phyloP scores from a whole-genome alignment of 1,140 invertebrate species.

The Phymastichus coffea region DNA sequence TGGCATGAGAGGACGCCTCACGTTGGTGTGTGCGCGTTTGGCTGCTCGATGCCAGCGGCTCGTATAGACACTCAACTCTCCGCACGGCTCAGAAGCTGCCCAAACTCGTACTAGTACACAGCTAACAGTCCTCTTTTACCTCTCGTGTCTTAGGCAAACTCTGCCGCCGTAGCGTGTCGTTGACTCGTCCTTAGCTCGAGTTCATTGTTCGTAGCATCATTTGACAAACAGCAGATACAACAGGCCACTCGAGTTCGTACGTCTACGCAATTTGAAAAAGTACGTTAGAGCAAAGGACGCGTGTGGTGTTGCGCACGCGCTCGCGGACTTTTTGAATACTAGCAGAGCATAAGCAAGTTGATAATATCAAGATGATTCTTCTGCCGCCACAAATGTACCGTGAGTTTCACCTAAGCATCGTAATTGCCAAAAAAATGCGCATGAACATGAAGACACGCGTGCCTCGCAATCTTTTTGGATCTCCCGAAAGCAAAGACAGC shows the following conservation, averaged over 20 bases:
- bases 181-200: too few species aligned
- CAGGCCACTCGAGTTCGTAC: not conserved
- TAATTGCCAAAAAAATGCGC: conserved; percentile 40
- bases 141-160: too few species aligned
- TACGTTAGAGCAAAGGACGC: conserved; percentile 1
- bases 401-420: conserved; percentile 45
- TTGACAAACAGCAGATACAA: too few species aligned
- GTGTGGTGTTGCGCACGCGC: not conserved
- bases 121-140: not conserved
- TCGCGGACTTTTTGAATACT: not conserved
- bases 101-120: conserved; percentile 33
- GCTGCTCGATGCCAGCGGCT: not conserved
- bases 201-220: too few species aligned
- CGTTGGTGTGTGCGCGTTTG: not conserved
- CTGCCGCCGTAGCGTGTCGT: too few species aligned
- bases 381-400: conserved; percentile 47
- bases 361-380: too few species aligned
- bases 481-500: conserved; percentile 46
- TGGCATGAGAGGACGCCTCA: not conserved
- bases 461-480: conserved; percentile 49
- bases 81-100: conserved; percentile 38
- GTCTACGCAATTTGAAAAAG: not conserved
- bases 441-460: conserved; percentile 45
- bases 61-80: not conserved
- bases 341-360: too few species aligned